Evolutionary conservation across 2,888 invertebrate species (phyloP), one percentile per base, ranked within the genome.

Genomic region (Trachelus tabidus): DNA sequence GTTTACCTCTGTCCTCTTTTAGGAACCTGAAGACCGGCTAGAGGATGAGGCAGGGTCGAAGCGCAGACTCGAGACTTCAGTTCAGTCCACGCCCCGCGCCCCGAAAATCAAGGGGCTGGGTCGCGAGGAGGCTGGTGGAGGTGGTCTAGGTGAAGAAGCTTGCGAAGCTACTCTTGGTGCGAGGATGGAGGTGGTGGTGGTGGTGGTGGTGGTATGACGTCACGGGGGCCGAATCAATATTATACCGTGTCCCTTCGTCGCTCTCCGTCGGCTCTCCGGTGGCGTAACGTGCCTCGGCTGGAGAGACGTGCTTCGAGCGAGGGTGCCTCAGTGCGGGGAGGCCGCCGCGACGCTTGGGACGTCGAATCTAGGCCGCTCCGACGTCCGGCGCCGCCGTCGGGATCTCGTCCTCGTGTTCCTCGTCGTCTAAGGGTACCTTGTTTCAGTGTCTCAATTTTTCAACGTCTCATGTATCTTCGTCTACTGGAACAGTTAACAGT

Each of bases 321-420:
- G 81, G 84, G 84, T 86, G 85, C 84, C 85, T 90, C 89, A 90
- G 90, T 90, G 89, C 91, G 89, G 90, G 89, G 88, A 88, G 88
- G 90, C 88, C 89, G 87, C 89, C 88, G 88, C 88, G 86, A 90
- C 87, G 90, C 87, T 86, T 86, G 87, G 85, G 85, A 89, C 90
- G 87, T 84, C 84, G 83, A 85, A 83, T 79, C 30, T 80, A 83
- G 88, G 86, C 85, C 89, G 86, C 85, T 87, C 86, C 84, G 85
- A 85, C 81, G 82, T 83, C 84, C 85, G 84, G 86, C 84, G 82
- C 80, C 85, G 84, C 83, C 84, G 83, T 82, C 83, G 79, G 31
- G 34, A 71, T 71, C 71, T 71, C 71, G 71, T 34, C 71, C 33
- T 71, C 71, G 71, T 34, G 71, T 34, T 31, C 33, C 15, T 31